Base-by-base conservation (phyloP, 2,888 invertebrate species). In the Ditula angustiorana region DNA sequence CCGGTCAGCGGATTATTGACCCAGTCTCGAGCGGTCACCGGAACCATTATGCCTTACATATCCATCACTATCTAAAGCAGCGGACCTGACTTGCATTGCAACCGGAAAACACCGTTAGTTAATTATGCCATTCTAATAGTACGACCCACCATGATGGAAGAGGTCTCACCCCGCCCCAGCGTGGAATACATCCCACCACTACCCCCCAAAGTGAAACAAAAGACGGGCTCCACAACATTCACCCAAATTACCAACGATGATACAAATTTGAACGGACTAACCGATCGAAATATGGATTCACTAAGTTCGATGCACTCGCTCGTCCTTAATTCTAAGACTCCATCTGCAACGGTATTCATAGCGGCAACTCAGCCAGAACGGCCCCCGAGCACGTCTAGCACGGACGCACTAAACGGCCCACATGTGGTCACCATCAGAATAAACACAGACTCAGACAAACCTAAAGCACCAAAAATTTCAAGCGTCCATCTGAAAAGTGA, bases 401-500 rank as follows among this genome's bases (percentile, higher is more conserved):
- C 88, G 85, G 91, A 90, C 89, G 87, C 86, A 74, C 79, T 75
- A 65, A 71, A 86, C 85, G 92, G 88, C 69, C 92, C 91, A 74
- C 95, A 95, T 88, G 95, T 96, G 76, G 95, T 96, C 70, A 96
- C 95, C 74, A 96, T 96, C 79, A 93, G 94, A 81, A 95, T 96
- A 83, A 95, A 95, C 83, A 95, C 95, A 13, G 93, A 94, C 71
- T 84, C 92, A 35, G 92, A 93, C 53, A 93, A 91, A 76, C 91
- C 90, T 0, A 91, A 89, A 75, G 88, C 87, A 19, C 92, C 90
- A 21, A 90, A 89, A 79, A 92, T 91, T 72, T 92, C 92, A 7
- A 92, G 92, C 71, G 92, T 92, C 1, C 92, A 92, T 68, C 86
- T 91, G 62, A 90, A 92, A 76, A 91, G 93, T 72, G 88, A 92